Conservation (phyloP, 1,140 invertebrate genomes). For the Drosophila erecta region DNA sequence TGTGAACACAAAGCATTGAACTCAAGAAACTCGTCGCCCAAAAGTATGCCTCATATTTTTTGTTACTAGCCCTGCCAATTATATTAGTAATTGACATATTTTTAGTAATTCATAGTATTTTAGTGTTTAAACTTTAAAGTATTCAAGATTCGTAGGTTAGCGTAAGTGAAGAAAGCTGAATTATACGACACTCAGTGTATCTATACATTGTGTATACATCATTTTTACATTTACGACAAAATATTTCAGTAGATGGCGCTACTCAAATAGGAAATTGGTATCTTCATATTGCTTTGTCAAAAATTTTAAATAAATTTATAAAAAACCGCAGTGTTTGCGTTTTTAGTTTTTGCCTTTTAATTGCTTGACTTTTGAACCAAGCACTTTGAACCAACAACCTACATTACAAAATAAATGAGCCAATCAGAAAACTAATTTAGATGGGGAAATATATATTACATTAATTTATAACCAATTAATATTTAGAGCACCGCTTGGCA, state of each 20-base stretch:
- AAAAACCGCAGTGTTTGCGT: too few relatives aligned
- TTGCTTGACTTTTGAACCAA: neutral
- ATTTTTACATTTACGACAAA: neutral
- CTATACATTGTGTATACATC: too few relatives aligned
- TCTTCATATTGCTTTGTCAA: neutral
- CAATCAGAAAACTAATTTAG: slow-evolving; percentile 23
- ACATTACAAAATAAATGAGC: slow-evolving; percentile 22
- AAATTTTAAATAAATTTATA: neutral
- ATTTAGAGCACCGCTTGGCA: slow-evolving; percentile 1
- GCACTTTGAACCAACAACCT: too few relatives aligned
- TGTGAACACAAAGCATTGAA: too few relatives aligned
- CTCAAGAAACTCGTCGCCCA: too few relatives aligned
- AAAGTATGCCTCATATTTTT: too few relatives aligned
- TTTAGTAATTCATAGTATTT: too few relatives aligned
- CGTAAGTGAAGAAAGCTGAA: neutral
- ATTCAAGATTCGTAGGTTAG: too few relatives aligned
- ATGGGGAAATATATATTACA: slow-evolving; percentile 9
- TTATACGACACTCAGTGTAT: neutral
- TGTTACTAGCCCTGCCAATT: too few relatives aligned
- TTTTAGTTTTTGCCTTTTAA: neutral
- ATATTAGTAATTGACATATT: too few relatives aligned
- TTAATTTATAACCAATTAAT: neutral
- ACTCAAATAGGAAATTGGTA: neutral
- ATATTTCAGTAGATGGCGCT: neutral
- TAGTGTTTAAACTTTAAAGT: too few relatives aligned